Conservation (phyloP, 2,888 invertebrate genomes). For the Macroteleia sp. region DNA sequence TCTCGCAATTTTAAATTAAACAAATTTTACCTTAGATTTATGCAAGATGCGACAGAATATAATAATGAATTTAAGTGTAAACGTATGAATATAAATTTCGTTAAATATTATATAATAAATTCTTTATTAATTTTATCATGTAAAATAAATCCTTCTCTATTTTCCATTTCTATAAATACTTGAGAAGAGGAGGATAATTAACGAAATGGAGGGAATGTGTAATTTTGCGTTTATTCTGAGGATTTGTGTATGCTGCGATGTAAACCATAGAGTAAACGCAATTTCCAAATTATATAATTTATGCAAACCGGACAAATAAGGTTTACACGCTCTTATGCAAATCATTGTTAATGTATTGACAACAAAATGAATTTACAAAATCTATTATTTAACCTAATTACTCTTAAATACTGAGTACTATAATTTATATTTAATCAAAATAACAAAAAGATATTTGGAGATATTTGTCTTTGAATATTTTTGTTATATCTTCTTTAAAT, state of each 20-base stretch:
- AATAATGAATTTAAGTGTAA: constrained; percentile 39
- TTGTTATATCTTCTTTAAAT: too few species aligned
- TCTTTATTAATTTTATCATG: too few species aligned
- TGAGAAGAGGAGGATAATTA: too few species aligned
- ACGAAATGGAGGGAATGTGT: constrained; percentile 21
- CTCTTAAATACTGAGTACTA: neutral
- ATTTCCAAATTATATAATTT: constrained; percentile 45
- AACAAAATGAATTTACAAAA: constrained; percentile 2
- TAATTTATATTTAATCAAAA: too few species aligned
- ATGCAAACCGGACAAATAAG: constrained; percentile 31
- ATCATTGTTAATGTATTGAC: constrained; percentile 29
- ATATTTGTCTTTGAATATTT: too few species aligned
- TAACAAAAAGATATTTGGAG: too few species aligned
- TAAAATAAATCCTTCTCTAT: too few species aligned
- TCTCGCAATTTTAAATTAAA: too few species aligned
- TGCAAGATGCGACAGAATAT: too few species aligned
- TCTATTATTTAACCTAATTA: constrained; percentile 7
- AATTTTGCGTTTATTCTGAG: constrained; percentile 10
- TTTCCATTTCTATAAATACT: too few species aligned
- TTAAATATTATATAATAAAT: too few species aligned
- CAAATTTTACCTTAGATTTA: too few species aligned
- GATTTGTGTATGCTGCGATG: constrained; percentile 3
- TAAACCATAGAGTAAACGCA: constrained; percentile 31
- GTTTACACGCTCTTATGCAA: constrained; percentile 35
- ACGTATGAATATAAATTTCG: constrained; percentile 42